Percentiles rank a stretch among this genome's conserved stretches.
Evolutionary conservation across 2,113 vertebrate species (phyloP).

Genomic region (Climacteris rufus): DNA sequence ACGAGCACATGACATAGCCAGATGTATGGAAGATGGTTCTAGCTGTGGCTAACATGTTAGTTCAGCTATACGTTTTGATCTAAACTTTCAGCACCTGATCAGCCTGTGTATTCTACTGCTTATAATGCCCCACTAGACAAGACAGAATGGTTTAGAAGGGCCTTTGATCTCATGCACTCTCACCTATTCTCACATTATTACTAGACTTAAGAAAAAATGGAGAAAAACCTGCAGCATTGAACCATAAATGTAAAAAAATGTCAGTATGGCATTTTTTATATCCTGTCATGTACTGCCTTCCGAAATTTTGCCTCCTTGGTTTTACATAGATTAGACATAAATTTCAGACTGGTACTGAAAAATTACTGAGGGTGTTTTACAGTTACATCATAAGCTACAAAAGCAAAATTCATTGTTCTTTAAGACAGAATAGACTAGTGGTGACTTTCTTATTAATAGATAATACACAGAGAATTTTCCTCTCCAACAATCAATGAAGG

Average conservation of each 20-base stretch:
- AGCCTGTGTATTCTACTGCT: neutral
- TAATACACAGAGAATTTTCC: neutral
- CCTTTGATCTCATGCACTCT: neutral
- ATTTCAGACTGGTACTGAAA: neutral
- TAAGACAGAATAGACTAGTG: neutral
- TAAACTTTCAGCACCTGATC: neutral
- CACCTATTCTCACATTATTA: neutral
- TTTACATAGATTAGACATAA: neutral
- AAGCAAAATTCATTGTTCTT: neutral
- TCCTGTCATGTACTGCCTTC: neutral
- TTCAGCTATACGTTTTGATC: neutral
- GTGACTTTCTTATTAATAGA: neutral
- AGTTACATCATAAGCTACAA: neutral
- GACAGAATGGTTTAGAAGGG: neutral
- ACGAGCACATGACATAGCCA: fast-evolving
- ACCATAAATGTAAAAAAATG: neutral
- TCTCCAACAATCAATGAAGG: neutral
- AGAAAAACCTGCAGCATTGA: neutral
- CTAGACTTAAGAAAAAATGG: neutral
- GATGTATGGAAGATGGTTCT: neutral
- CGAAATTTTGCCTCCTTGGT: neutral
- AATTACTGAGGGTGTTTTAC: neutral
- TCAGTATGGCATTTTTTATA: neutral
- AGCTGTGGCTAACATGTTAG: neutral
- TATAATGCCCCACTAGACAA: neutral